A percentile compares a stretch with the other conserved stretches of the same genome.
Conservation (phyloP, 2,113 vertebrate genomes). For the Perognathus longimembris region DNA sequence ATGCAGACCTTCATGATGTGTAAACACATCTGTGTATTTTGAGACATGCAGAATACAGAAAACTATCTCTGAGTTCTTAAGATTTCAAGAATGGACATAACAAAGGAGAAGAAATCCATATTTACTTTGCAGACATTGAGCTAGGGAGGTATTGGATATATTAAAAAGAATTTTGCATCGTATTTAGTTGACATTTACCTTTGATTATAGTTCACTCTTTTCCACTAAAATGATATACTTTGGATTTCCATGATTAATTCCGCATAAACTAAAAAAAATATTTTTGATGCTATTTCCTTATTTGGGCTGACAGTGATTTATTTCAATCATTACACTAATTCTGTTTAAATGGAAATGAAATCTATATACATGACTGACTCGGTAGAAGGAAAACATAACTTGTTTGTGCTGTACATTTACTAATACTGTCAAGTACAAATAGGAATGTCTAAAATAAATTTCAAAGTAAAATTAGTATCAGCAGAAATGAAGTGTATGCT, state of each 20-base stretch:
- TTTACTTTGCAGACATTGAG: slow-evolving; percentile 72
- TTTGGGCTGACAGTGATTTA: slow-evolving; percentile 47
- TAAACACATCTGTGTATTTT: slow-evolving; percentile 5
- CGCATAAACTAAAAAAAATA: slow-evolving; percentile 46
- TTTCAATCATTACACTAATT: slow-evolving; percentile 49
- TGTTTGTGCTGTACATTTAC: slow-evolving; percentile 45
- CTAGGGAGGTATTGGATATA: slow-evolving; percentile 7
- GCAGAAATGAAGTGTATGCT: slow-evolving; percentile 39
- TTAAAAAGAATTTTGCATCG: slow-evolving; percentile 39
- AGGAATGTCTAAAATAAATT: slow-evolving; percentile 49
- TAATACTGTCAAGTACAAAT: slow-evolving; percentile 56
- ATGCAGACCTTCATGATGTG: not conserved
- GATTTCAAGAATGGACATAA: slow-evolving; percentile 73
- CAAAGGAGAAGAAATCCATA: slow-evolving; percentile 62
- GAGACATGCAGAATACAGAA: not conserved
- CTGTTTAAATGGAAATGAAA: slow-evolving; percentile 51
- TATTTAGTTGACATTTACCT: slow-evolving; percentile 56
- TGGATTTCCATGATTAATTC: slow-evolving; percentile 35
- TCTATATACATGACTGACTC: slow-evolving; percentile 19
- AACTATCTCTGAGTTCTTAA: slow-evolving; percentile 47
- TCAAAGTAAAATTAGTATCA: slow-evolving; percentile 56
- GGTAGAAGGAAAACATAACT: slow-evolving; percentile 30
- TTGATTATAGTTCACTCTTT: not conserved
- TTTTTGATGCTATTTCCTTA: slow-evolving; percentile 56
- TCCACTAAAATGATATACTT: not conserved